Percentiles rank a stretch among this genome's conserved stretches.
These are phyloP conservation scores for Cacatua alba DNA, from an alignment of 2,113 vertebrate genomes.

Conservation along the genomic window DNA sequence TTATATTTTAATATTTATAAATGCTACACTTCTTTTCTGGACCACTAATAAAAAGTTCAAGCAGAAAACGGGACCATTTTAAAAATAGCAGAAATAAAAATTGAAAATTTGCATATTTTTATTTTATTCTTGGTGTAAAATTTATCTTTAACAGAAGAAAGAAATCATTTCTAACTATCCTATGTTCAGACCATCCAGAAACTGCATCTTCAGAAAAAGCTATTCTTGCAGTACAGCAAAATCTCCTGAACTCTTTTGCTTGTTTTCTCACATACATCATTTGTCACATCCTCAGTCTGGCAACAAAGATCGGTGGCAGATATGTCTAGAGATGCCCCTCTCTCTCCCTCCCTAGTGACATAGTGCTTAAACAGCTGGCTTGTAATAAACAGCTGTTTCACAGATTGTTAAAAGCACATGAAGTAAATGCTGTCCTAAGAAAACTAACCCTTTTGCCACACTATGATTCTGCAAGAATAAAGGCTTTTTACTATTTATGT, in stretches of 20 bases:
- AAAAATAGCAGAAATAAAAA: neutral
- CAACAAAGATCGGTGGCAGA: neutral
- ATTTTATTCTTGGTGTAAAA: neutral
- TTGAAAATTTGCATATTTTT: neutral
- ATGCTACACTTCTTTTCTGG: neutral
- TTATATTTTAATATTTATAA: constrained; percentile 36
- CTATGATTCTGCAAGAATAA: neutral
- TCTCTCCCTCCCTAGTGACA: neutral
- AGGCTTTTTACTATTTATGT: neutral
- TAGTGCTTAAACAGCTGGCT: neutral
- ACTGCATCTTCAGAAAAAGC: neutral
- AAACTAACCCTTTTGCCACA: neutral
- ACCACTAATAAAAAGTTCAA: neutral
- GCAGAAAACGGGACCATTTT: neutral
- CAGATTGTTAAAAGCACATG: neutral
- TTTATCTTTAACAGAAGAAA: neutral
- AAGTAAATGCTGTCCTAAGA: neutral
- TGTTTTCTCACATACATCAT: neutral
- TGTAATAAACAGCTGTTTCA: neutral
- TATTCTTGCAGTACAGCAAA: neutral
- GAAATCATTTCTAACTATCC: neutral
- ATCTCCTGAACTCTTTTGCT: neutral
- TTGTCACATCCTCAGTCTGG: neutral
- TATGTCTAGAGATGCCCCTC: neutral
- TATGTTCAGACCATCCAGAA: neutral